Evolutionary conservation across 2,888 invertebrate genomes (phyloP).

Genomic region (Stegana nigrithorax): DNA sequence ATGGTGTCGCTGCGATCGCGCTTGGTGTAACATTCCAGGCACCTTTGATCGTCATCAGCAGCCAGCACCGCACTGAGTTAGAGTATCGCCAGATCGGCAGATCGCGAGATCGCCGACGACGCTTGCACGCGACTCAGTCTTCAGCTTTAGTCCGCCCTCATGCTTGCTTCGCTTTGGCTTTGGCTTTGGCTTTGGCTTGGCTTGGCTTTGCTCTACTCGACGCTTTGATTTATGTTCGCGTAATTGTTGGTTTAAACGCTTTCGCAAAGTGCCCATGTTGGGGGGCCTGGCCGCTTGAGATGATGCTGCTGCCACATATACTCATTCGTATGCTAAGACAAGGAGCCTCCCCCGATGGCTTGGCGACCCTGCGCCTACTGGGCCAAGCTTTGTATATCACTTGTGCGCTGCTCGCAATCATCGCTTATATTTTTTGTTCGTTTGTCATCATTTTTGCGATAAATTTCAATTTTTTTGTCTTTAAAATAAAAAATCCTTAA

Average conservation of each 20-base stretch:
- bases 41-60: constrained; percentile 26
- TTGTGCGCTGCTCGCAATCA: constrained; percentile 49
- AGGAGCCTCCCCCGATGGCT: too few relatives aligned
- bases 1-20: constrained; percentile 42
- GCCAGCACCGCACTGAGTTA: constrained; percentile 10
- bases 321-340: too few relatives aligned
- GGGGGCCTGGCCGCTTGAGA: constrained; percentile 7
- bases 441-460: constrained; percentile 64
- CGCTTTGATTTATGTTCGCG: constrained; percentile 68
- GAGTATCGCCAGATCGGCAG: constrained; percentile 36
- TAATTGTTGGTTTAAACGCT: constrained; percentile 69
- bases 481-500: constrained; percentile 7
- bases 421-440: constrained; percentile 60
- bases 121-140: constrained; percentile 20
- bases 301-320: too few relatives aligned
- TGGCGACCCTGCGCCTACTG: constrained; percentile 50
- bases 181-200: constrained; percentile 43
- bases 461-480: constrained; percentile 55
- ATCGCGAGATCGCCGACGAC: constrained; percentile 26
- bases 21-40: constrained; percentile 30
- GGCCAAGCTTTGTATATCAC: constrained; percentile 23
- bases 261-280: constrained; percentile 51
- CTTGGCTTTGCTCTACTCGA: constrained; percentile 54
- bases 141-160: not conserved
- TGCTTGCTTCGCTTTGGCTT: not conserved